phyloP scores from a whole-genome alignment of 2,888 invertebrate species.

The Fragum fragum region DNA sequence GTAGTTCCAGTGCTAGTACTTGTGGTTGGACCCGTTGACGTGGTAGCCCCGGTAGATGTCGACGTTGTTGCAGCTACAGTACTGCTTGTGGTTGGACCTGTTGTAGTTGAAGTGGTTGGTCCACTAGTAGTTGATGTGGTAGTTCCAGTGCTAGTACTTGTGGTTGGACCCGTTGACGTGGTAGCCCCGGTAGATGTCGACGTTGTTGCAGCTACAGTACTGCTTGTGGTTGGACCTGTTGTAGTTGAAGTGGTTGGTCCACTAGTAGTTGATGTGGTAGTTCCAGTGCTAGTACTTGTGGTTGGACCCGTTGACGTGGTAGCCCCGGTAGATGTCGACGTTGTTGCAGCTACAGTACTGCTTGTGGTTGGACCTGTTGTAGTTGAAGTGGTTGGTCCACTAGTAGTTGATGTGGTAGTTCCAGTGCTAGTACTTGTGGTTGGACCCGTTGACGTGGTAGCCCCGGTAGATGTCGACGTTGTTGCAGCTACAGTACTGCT shows the following conservation, averaged over 20 bases:
- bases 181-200: conserved; percentile 1
- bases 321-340: neutral
- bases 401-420: conserved; percentile 1
- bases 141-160: neutral
- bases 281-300: neutral
- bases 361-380: conserved; percentile 1
- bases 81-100: conserved; percentile 1
- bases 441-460: neutral
- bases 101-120: neutral
- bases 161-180: neutral
- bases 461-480: conserved; percentile 1
- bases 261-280: conserved; percentile 2
- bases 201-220: neutral
- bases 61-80: conserved; percentile 1
- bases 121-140: conserved; percentile 2
- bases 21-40: neutral
- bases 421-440: neutral
- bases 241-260: neutral
- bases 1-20: conserved; percentile 3
- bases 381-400: neutral
- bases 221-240: neutral
- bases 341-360: neutral
- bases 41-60: neutral
- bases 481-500: neutral
- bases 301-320: conserved; percentile 1